These are phyloP conservation scores for Callospermophilus lateralis DNA, from an alignment of 2,113 vertebrate genomes.

Conservation along the genomic window DNA sequence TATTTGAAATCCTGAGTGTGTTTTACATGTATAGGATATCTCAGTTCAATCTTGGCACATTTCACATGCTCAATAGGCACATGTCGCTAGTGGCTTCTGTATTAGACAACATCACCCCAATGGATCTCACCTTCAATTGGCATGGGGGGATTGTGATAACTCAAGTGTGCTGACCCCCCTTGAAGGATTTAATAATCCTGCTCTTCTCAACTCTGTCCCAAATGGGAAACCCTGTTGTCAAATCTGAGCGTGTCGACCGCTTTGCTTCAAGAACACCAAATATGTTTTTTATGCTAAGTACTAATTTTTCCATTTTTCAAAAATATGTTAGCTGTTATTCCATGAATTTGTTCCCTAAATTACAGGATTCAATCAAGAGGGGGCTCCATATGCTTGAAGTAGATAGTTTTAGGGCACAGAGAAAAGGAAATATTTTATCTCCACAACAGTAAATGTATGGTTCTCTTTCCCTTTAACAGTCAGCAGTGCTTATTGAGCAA, in stretches of 20 bases:
- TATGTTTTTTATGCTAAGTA: not conserved
- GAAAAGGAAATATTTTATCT: not conserved
- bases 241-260: not conserved
- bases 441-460: not conserved
- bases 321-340: slow-evolving; percentile 41
- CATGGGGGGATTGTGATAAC: not conserved
- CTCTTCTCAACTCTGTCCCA: not conserved
- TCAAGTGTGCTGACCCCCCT: not conserved
- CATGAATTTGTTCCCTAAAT: not conserved
- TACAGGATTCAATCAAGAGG: slow-evolving; percentile 7
- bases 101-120: not conserved
- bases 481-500: not conserved
- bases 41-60: not conserved
- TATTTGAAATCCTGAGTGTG: not conserved
- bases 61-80: not conserved
- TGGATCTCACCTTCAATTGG: not conserved
- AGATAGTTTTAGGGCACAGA: not conserved
- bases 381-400: not conserved
- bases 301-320: not conserved
- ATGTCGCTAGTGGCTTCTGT: not conserved
- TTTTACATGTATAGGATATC: slow-evolving; percentile 7
- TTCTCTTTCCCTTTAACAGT: not conserved
- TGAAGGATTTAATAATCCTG: not conserved
- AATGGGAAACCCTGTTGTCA: not conserved
- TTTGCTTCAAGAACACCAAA: slow-evolving; percentile 47